phyloP scores from a whole-genome alignment of 2,888 invertebrate species.

The Penaeus monodon region DNA sequence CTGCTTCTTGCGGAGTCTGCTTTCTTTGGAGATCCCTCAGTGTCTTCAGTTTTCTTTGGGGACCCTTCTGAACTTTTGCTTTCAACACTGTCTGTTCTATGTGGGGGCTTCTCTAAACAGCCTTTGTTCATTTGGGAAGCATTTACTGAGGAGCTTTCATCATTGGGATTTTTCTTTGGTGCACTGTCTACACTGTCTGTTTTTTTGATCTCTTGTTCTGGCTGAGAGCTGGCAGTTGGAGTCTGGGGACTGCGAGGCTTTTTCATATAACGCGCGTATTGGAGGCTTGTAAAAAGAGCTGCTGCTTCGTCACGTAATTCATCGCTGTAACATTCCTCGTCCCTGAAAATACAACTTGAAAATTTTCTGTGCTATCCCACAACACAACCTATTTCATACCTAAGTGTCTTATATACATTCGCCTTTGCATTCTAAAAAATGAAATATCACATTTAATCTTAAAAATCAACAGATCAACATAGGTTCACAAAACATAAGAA shows the following conservation, averaged over 20 bases:
- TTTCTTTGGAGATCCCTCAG: slow-evolving; percentile 32
- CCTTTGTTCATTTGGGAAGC: background rate
- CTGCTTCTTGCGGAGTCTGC: slow-evolving; percentile 9
- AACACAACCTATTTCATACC: background rate
- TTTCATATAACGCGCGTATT: slow-evolving; percentile 62
- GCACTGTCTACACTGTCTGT: slow-evolving; percentile 17
- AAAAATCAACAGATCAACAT: too few relatives aligned
- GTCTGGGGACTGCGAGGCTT: slow-evolving; percentile 26
- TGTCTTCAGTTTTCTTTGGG: slow-evolving; percentile 11
- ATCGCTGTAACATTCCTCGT: slow-evolving; percentile 62
- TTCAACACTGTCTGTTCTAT: too few relatives aligned
- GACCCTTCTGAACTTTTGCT: slow-evolving; percentile 5
- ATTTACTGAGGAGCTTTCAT: slow-evolving; percentile 4
- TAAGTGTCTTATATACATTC: too few relatives aligned
- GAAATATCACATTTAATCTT: too few relatives aligned
- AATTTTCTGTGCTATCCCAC: background rate
- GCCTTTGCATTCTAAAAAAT: too few relatives aligned
- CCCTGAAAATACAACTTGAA: slow-evolving; percentile 20
- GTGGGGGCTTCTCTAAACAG: too few relatives aligned
- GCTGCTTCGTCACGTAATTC: slow-evolving; percentile 62
- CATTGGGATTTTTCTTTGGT: slow-evolving; percentile 29
- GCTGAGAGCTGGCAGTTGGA: slow-evolving; percentile 15
- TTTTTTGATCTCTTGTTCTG: background rate
- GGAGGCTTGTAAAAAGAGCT: slow-evolving; percentile 65
- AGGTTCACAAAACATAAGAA: too few relatives aligned